phyloP scores from a whole-genome alignment of 2,113 vertebrate genomes.

The Phalacrocorax aristotelis region DNA sequence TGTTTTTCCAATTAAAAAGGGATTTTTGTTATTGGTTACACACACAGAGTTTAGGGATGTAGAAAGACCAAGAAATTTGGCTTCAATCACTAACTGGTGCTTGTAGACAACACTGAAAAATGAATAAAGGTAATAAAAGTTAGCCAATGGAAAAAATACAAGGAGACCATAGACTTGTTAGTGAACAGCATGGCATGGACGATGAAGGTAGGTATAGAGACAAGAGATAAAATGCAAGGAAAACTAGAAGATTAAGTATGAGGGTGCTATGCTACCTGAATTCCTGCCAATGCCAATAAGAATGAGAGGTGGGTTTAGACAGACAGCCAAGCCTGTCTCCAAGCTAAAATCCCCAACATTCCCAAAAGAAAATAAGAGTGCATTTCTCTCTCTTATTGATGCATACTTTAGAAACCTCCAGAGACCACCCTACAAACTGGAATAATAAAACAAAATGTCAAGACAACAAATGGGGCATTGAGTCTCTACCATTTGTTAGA shows the following conservation, averaged over 20 bases:
- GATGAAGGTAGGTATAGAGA: not conserved
- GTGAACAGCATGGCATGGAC: not conserved
- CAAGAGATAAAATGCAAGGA: not conserved
- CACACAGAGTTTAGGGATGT: not conserved
- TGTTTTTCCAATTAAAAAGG: not conserved
- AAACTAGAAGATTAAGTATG: not conserved
- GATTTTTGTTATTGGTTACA: not conserved
- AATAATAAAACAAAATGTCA: slow-evolving; percentile 54
- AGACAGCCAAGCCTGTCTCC: not conserved
- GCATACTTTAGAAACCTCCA: slow-evolving; percentile 38
- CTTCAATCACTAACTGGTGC: not conserved
- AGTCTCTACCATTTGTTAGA: not conserved
- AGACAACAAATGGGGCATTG: slow-evolving; percentile 31
- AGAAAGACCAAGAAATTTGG: not conserved
- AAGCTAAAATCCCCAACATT: not conserved
- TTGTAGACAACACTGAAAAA: not conserved
- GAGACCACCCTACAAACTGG: not conserved
- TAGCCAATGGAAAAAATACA: not conserved
- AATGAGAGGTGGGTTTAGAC: not conserved
- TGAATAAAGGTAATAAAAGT: not conserved
- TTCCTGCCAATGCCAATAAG: not conserved
- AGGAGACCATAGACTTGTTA: not conserved
- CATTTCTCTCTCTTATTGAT: slow-evolving; percentile 26
- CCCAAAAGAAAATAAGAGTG: not conserved
- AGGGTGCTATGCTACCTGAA: not conserved